These are phyloP conservation scores for Coilia nasus DNA, from an alignment of 2,797 vertebrate genomes.

Conservation along the genomic window DNA sequence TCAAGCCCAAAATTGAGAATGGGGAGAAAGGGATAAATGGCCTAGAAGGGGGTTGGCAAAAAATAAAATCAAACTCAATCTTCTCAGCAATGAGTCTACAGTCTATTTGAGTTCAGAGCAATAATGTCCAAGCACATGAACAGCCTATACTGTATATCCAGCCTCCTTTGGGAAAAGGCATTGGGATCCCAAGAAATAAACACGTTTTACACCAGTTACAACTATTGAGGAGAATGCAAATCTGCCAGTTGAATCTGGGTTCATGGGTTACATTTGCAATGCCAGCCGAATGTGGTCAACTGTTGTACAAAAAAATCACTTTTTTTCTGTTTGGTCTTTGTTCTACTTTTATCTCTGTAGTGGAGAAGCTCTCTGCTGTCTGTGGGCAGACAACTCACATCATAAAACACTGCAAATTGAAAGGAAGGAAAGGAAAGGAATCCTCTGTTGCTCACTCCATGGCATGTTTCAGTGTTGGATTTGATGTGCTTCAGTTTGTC, in stretches of 20 bases:
- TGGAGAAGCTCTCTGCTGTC: too few species aligned
- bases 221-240: neutral
- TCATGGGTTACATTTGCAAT: neutral
- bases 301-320: neutral
- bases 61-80: neutral
- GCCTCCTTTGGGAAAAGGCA: neutral
- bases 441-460: neutral
- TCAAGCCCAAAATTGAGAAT: conserved; percentile 7
- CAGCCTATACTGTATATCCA: neutral
- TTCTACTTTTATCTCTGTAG: neutral
- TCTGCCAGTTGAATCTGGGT: neutral
- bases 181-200: neutral
- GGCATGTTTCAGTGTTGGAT: neutral
- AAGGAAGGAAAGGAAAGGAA: neutral
- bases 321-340: neutral
- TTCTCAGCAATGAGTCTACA: neutral
- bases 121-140: neutral
- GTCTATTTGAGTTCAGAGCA: neutral
- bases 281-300: neutral
- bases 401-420: neutral
- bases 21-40: neutral
- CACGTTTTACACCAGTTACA: neutral
- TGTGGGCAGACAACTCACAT: neutral
- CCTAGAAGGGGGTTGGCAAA: neutral
- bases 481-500: neutral